Evolutionary conservation across 2,888 invertebrate species (phyloP).

Genomic region (Hydrotaea diabolus): DNA sequence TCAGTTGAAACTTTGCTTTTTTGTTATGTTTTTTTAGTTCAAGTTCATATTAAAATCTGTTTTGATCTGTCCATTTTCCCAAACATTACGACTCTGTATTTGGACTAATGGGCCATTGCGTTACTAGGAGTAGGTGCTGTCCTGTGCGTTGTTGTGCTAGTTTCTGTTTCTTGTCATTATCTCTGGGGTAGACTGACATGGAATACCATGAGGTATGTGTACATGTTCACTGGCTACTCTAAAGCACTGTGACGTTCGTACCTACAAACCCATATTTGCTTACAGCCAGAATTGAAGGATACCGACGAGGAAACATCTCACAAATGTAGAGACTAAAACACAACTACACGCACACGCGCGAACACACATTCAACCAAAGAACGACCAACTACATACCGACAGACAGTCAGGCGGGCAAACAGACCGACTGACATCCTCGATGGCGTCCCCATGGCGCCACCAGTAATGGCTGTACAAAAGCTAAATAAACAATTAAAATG

Average conservation of each 20-base stretch:
- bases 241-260: background rate
- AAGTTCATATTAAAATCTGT: too few species aligned
- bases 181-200: background rate
- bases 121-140: background rate
- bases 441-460: slow-evolving; percentile 58
- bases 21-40: too few species aligned
- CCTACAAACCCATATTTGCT: slow-evolving; percentile 35
- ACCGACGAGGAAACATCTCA: slow-evolving; percentile 16
- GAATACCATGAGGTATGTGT: background rate
- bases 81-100: too few species aligned
- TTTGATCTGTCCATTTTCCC: too few species aligned
- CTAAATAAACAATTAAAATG: slow-evolving; percentile 61
- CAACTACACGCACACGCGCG: slow-evolving; percentile 2
- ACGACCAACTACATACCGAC: too few species aligned
- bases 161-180: slow-evolving; percentile 13
- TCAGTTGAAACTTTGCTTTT: too few species aligned
- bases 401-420: too few species aligned
- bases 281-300: slow-evolving; percentile 2
- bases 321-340: background rate
- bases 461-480: slow-evolving; percentile 38
- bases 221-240: background rate
- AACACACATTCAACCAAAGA: too few species aligned
- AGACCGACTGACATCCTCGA: slow-evolving; percentile 13
- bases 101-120: background rate
- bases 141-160: background rate